phyloP scores from a whole-genome alignment of 2,888 invertebrate species.

The Drosophila birchii region DNA sequence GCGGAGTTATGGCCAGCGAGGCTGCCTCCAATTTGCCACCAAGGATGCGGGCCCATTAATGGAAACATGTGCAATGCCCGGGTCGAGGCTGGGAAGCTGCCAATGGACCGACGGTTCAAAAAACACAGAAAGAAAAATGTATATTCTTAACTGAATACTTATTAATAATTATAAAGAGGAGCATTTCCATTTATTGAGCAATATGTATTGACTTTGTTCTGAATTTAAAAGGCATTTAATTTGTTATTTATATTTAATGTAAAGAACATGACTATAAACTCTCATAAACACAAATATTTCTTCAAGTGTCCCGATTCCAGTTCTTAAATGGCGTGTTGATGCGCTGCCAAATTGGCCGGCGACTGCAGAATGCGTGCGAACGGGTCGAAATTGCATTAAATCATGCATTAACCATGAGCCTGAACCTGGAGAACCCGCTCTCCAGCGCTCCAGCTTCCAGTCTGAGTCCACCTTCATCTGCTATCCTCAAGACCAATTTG shows the following conservation, averaged over 20 bases:
- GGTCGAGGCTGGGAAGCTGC: conserved; percentile 47
- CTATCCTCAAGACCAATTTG: conserved; percentile 67
- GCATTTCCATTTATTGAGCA: no score
- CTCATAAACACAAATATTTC: not conserved
- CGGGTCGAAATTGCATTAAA: conserved; percentile 74
- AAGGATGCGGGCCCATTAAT: conserved; percentile 79
- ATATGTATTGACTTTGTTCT: no score
- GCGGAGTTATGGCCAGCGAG: conserved; percentile 53
- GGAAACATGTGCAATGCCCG: conserved; percentile 71
- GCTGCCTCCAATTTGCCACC: conserved; percentile 75
- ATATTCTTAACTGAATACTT: no score
- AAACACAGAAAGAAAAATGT: conserved; percentile 13
- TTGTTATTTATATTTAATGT: not conserved
- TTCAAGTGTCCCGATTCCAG: conserved; percentile 17
- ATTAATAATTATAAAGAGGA: no score
- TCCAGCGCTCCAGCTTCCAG: not conserved
- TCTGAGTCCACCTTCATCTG: conserved; percentile 10
- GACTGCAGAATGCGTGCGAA: conserved; percentile 68
- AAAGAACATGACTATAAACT: not conserved
- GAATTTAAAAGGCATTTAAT: not conserved
- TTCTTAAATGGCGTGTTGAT: conserved; percentile 81
- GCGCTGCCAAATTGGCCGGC: conserved; percentile 77
- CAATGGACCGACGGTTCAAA: conserved; percentile 8
- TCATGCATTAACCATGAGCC: conserved; percentile 83
- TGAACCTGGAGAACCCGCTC: conserved; percentile 58